phyloP scores from a whole-genome alignment of 2,113 vertebrate species.

The Oreochromis aureus region DNA sequence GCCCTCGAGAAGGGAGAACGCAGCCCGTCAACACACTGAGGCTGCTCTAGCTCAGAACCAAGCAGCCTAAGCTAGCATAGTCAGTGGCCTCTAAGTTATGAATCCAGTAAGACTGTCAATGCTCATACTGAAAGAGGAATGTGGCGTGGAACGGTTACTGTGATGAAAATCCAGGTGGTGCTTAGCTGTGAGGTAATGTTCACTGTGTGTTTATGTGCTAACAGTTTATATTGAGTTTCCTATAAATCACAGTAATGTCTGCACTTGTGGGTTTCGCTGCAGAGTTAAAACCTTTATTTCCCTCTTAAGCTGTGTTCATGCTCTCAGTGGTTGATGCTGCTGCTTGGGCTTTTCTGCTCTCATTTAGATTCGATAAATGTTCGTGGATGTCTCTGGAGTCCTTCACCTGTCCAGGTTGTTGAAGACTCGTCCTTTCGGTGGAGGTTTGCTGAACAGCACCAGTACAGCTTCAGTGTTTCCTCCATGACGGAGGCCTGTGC shows the following conservation, averaged over 20 bases:
- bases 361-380: neutral
- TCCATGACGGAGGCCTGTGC: neutral
- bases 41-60: neutral
- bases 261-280: neutral
- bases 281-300: neutral
- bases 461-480: neutral
- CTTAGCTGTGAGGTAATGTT: neutral
- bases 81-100: neutral
- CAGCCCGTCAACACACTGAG: neutral
- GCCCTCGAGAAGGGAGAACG: neutral
- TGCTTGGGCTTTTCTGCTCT: neutral
- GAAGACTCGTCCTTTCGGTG: neutral
- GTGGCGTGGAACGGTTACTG: neutral
- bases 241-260: neutral
- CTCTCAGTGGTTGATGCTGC: neutral
- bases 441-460: neutral
- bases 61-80: neutral
- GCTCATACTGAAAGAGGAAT: neutral
- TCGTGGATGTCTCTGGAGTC: neutral
- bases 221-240: neutral
- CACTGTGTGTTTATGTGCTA: neutral
- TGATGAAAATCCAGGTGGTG: neutral
- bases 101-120: neutral
- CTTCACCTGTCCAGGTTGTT: neutral
- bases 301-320: neutral